Evolutionary conservation across 2,113 vertebrate species (phyloP).

Genomic region (Ascaphus truei): DNA sequence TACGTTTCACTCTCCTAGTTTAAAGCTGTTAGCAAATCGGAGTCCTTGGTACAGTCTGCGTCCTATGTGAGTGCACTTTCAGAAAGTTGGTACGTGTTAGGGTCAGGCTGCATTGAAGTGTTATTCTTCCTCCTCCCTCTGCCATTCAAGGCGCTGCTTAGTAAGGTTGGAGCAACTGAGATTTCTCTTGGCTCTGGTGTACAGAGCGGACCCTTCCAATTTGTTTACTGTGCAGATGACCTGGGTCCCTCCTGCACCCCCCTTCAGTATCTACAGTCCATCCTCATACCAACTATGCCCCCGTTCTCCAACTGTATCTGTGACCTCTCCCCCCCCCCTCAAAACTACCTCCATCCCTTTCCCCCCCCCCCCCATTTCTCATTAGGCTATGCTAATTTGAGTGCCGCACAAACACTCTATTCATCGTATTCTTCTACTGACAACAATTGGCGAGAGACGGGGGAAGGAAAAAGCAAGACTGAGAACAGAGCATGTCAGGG

Average conservation of each 20-base stretch:
- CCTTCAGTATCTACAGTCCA: background rate
- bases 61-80: background rate
- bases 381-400: background rate
- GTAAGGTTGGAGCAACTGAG: background rate
- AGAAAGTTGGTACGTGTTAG: background rate
- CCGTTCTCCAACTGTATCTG: constrained; percentile 16
- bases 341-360: background rate
- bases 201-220: constrained; percentile 8
- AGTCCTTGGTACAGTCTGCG: background rate
- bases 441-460: background rate
- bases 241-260: background rate
- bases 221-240: constrained; percentile 37
- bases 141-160: background rate
- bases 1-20: background rate
- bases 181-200: background rate
- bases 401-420: constrained; percentile 3
- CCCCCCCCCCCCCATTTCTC: background rate
- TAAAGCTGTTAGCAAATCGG: background rate
- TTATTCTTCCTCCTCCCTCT: background rate
- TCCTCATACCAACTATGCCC: background rate
- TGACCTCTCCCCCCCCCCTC: background rate
- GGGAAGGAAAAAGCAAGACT: too few relatives aligned
- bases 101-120: background rate
- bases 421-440: background rate
- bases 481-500: too few relatives aligned